phyloP scores from a whole-genome alignment of 2,113 vertebrate species.

The Rhea pennata region DNA sequence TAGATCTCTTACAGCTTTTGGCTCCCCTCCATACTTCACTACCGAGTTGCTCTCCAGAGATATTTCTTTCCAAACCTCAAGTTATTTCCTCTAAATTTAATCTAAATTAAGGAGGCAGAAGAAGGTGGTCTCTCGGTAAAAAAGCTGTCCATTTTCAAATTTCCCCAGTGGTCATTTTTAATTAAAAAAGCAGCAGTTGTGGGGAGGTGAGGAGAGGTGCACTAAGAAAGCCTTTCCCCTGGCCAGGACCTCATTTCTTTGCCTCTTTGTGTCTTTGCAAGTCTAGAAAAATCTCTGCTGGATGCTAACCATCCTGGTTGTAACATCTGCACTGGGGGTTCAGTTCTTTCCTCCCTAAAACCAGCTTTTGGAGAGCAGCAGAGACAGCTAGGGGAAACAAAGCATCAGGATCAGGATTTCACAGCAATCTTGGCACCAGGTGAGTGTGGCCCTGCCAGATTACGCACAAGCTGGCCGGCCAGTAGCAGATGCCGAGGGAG shows the following conservation, averaged over 20 bases:
- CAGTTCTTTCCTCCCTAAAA: neutral
- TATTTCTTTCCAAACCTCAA: conserved; percentile 40
- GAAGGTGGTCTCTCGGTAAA: neutral
- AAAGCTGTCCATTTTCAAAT: neutral
- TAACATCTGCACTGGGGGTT: neutral
- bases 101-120: conserved; percentile 15
- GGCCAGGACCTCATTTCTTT: neutral
- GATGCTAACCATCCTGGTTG: neutral
- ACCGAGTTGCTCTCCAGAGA: conserved; percentile 18
- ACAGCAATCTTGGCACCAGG: neutral
- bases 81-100: conserved; percentile 50
- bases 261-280: neutral
- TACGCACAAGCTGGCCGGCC: neutral
- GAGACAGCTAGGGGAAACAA: neutral
- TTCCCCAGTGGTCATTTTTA: neutral
- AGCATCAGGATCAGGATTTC: neutral
- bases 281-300: neutral
- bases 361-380: neutral
- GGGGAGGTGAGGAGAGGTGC: neutral
- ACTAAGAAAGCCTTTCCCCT: neutral
- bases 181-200: neutral
- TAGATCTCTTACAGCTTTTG: neutral
- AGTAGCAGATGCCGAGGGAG: neutral
- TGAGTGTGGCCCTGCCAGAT: neutral
- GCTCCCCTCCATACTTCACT: conserved; percentile 3